Evolutionary conservation across 1,140 invertebrate species (phyloP).

Genomic region (Plutomurus gul): DNA sequence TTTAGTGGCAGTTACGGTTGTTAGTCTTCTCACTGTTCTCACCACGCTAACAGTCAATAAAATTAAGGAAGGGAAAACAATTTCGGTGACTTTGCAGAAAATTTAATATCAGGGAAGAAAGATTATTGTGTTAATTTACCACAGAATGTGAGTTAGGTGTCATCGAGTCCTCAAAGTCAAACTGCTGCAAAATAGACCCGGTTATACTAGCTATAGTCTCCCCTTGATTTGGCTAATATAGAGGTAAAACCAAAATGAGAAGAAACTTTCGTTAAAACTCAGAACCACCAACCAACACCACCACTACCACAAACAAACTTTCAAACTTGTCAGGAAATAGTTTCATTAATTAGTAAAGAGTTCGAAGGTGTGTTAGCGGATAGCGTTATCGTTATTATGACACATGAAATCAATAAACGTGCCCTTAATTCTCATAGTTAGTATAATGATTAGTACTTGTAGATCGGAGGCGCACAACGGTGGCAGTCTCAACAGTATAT

Average conservation of each 20-base stretch:
- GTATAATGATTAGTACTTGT: conserved; percentile 61
- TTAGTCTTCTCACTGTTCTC: too few relatives aligned
- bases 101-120: background rate
- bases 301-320: background rate
- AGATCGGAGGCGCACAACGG: conserved; percentile 75
- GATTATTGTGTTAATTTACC: conserved; percentile 27
- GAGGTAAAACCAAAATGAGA: background rate
- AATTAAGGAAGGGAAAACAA: background rate
- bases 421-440: background rate
- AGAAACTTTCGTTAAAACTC: background rate
- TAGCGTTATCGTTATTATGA: background rate
- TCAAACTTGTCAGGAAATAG: too few relatives aligned
- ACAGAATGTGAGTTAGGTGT: conserved; percentile 57
- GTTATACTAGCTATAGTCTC: conserved; percentile 81
- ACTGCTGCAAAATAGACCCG: conserved; percentile 77
- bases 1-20: too few relatives aligned
- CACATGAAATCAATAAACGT: conserved; percentile 13
- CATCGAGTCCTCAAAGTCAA: conserved; percentile 75
- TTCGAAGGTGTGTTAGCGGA: background rate
- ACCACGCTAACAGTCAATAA: too few relatives aligned
- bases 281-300: background rate
- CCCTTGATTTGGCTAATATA: conserved; percentile 65
- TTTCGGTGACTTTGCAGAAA: background rate
- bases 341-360: background rate
- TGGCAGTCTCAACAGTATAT: conserved; percentile 75